These are phyloP conservation scores for Nannoperca australis DNA, from an alignment of 2,797 vertebrate species.

Conservation along the genomic window DNA sequence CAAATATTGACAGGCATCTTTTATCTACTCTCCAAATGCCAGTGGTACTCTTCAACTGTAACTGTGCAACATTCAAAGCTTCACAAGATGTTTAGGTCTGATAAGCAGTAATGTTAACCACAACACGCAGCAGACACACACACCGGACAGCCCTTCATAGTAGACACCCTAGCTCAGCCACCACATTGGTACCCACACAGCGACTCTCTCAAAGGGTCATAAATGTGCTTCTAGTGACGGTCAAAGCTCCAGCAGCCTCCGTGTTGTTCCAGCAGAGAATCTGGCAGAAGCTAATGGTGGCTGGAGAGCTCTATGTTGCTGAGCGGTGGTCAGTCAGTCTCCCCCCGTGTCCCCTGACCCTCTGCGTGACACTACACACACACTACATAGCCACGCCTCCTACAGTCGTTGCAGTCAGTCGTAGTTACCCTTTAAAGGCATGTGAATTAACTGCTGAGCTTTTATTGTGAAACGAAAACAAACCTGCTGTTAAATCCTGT, in stretches of 20 bases:
- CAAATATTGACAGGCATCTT: too few relatives aligned
- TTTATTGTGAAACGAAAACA: constrained; percentile 35
- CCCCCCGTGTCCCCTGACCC: background rate
- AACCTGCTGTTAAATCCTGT: constrained; percentile 46
- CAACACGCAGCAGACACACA: background rate
- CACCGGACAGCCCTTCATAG: background rate
- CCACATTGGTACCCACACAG: background rate
- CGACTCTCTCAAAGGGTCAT: background rate
- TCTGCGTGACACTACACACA: background rate
- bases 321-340: background rate
- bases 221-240: background rate
- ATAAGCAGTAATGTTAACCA: background rate
- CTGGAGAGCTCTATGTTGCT: background rate
- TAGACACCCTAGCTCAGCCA: too few relatives aligned
- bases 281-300: background rate
- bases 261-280: background rate
- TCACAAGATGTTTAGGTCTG: background rate
- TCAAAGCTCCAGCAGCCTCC: background rate
- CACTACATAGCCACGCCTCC: background rate
- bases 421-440: background rate
- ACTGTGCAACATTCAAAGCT: background rate
- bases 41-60: background rate
- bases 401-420: background rate
- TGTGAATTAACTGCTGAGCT: constrained; percentile 19
- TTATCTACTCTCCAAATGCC: too few relatives aligned